phyloP scores from a whole-genome alignment of 2,888 invertebrate genomes.

The Muscina levida region DNA sequence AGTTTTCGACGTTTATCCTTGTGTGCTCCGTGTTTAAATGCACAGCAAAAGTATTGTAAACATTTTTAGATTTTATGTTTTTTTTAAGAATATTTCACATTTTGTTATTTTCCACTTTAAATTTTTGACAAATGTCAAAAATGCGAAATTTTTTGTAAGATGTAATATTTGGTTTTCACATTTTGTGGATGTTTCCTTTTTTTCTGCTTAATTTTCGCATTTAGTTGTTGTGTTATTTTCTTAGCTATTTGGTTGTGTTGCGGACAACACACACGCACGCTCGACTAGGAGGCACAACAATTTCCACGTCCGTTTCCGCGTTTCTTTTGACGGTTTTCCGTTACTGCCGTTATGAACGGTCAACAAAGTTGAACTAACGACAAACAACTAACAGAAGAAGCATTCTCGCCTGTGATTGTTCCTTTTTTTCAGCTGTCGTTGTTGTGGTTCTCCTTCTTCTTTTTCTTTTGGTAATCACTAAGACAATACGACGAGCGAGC shows the following conservation, averaged over 20 bases:
- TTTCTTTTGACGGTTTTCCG: slow-evolving; percentile 45
- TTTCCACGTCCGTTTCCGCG: slow-evolving; percentile 44
- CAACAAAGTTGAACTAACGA: slow-evolving; percentile 71
- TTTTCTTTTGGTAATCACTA: slow-evolving; percentile 44
- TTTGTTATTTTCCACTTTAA: background rate
- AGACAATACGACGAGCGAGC: slow-evolving; percentile 7
- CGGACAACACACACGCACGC: slow-evolving; percentile 49
- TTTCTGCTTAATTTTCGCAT: slow-evolving; percentile 23
- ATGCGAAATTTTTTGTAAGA: no score
- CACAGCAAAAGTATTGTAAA: background rate
- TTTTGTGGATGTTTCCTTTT: slow-evolving; percentile 33
- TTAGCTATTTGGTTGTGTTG: background rate
- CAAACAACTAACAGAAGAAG: slow-evolving; percentile 70
- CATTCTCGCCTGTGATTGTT: slow-evolving; percentile 47
- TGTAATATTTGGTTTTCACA: no score
- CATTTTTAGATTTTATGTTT: slow-evolving; percentile 3
- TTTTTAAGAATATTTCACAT: slow-evolving; percentile 18
- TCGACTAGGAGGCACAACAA: no score
- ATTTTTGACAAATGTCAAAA: no score
- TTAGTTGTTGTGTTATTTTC: slow-evolving; percentile 27
- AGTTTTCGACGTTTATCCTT: no score
- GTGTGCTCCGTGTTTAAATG: background rate
- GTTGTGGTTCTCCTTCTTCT: background rate
- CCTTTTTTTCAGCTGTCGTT: slow-evolving; percentile 31
- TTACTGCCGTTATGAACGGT: slow-evolving; percentile 60